Base-by-base conservation (phyloP, 2,113 vertebrate species). In the Aspidoscelis tigris region DNA sequence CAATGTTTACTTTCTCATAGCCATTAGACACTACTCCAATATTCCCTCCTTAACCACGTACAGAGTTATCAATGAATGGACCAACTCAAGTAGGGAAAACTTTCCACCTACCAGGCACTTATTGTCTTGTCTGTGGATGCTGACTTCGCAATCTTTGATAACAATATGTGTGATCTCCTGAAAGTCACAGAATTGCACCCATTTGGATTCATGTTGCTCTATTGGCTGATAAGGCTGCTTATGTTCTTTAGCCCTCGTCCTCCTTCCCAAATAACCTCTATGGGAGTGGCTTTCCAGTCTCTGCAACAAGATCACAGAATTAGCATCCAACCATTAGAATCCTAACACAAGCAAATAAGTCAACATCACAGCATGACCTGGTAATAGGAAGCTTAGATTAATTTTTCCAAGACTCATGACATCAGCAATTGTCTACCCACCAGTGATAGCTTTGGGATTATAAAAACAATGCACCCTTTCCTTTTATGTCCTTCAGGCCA, bases 181-280 rank as follows among this genome's bases (percentile, higher is more conserved):
- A 88, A 99, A 99, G 90, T 99, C 97, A 0, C 97, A 98, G 95
- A 99, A 98, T 21, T 53, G 72, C 9, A 7, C 76, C 97, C 97
- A 98, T 0, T 85, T 79, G 0, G 5, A 58, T 47, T 95, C 92
- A 2, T 4, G n/a, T 0, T n/a, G 47, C 33, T 93, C 91, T 0
- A 3, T 78, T 0, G 53, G 74, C 12, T 83, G 90, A 1, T 16
- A 1, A 7, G 16, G 3, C 10, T 86, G 88, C 26, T 61, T 95
- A 82, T 18, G 91, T 18, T 86, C 89, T 76, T 89, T 90, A 5
- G 0, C 87, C 47, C 86, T 81, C 44, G 2, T 26, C 20, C 78
- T 95, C 26, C 79, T 93, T 73, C 91, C 87, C 0, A 86, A 86
- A 55, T 72, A 88, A 0, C 65, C 78, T 0, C 7, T 47, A 0